A percentile compares a stretch with the other conserved stretches of the same genome.
These are phyloP conservation scores for Phortica okadai DNA, from an alignment of 2,888 invertebrate species.

Conservation along the genomic window DNA sequence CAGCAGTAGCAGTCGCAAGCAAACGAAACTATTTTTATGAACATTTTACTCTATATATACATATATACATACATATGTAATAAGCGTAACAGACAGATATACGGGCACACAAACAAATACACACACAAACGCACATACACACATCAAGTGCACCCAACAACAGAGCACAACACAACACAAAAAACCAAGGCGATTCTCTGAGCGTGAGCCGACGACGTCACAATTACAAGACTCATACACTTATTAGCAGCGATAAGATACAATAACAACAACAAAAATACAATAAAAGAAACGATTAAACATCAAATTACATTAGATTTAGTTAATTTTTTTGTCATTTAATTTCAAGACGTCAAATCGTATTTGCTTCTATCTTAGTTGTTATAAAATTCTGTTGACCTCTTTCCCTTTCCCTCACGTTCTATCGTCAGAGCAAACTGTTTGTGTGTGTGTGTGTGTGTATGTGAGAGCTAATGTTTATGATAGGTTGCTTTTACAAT, in stretches of 20 bases:
- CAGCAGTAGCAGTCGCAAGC: background rate
- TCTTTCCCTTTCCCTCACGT: too few species aligned
- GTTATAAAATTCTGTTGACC: background rate
- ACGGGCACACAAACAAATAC: too few species aligned
- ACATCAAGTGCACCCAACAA: background rate
- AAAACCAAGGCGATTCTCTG: background rate
- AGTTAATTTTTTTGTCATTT: background rate
- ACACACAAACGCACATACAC: too few species aligned
- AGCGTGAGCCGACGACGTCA: background rate
- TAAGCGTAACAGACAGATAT: too few species aligned
- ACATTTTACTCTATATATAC: background rate
- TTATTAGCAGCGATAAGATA: constrained; percentile 19
- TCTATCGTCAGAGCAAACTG: too few species aligned
- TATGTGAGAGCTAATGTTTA: background rate
- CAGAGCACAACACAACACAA: background rate
- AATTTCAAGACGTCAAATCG: constrained; percentile 19
- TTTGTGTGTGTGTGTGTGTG: background rate
- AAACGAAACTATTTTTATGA: background rate
- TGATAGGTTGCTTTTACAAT: background rate
- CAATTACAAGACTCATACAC: background rate
- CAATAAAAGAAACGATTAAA: constrained; percentile 19
- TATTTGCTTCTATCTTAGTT: background rate
- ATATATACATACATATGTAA: too few species aligned
- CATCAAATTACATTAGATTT: background rate
- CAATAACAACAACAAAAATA: constrained; percentile 29